A percentile compares a stretch with the other conserved stretches of the same genome.
Conservation (phyloP, 1,140 invertebrate genomes). For the Oscheius sp. region DNA sequence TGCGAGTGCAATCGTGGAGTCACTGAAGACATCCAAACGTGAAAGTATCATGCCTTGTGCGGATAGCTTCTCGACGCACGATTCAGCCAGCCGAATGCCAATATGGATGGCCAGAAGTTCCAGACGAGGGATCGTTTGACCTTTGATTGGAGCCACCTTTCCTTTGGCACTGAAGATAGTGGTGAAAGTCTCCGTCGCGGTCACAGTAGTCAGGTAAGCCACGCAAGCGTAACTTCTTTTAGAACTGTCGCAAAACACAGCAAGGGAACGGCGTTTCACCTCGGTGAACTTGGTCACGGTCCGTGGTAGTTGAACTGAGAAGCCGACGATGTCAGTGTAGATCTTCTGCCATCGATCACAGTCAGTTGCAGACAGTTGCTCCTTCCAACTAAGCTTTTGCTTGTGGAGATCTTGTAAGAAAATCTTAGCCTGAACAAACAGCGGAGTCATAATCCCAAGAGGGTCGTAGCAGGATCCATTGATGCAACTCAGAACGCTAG, state of each 20-base stretch:
- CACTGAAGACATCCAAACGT: not conserved
- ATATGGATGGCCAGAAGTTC: not conserved
- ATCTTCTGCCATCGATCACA: slow-evolving; percentile 10
- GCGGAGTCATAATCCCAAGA: slow-evolving; percentile 21
- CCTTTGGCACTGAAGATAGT: not conserved
- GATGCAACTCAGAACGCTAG: not conserved
- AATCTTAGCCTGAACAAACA: slow-evolving; percentile 3
- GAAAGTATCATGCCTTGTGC: not conserved
- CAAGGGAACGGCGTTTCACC: not conserved
- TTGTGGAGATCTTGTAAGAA: slow-evolving; percentile 27
- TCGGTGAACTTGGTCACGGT: not conserved
- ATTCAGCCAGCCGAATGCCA: not conserved
- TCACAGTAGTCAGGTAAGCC: not conserved
- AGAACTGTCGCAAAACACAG: not conserved
- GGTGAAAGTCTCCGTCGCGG: too few relatives aligned
- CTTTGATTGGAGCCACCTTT: not conserved
- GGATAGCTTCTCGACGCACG: not conserved
- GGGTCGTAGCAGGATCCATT: slow-evolving; percentile 12
- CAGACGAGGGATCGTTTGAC: not conserved
- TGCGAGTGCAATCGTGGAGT: not conserved
- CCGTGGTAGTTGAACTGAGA: not conserved
- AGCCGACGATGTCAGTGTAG: not conserved
- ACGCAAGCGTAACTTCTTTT: not conserved
- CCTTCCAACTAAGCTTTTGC: slow-evolving; percentile 14
- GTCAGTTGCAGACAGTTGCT: not conserved